These are phyloP conservation scores for Melinaea menophilus DNA, from an alignment of 2,888 invertebrate genomes.

Conservation along the genomic window DNA sequence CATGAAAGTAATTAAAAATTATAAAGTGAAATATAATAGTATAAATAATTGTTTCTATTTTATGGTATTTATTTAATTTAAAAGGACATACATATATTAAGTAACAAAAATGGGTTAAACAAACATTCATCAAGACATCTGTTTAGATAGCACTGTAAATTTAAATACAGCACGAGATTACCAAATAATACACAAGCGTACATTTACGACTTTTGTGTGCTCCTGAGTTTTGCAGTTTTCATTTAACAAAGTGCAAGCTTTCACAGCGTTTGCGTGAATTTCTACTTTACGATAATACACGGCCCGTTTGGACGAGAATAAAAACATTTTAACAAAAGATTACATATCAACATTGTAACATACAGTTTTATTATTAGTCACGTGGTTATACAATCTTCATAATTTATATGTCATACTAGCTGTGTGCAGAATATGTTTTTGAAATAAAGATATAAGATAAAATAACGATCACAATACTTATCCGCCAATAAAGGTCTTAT, in stretches of 20 bases:
- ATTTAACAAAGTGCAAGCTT: slow-evolving; percentile 70
- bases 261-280: slow-evolving; percentile 54
- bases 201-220: slow-evolving; percentile 56
- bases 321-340: slow-evolving; percentile 40
- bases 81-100: neutral
- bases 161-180: slow-evolving; percentile 44
- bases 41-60: too few relatives aligned
- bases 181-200: slow-evolving; percentile 41
- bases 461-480: too few relatives aligned
- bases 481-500: too few relatives aligned
- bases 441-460: too few relatives aligned
- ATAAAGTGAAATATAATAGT: too few relatives aligned
- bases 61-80: neutral
- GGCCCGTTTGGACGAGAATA: slow-evolving; percentile 47
- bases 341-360: slow-evolving; percentile 26
- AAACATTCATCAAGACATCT: slow-evolving; percentile 11
- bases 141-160: slow-evolving; percentile 22
- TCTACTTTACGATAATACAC: slow-evolving; percentile 55
- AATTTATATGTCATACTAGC: too few relatives aligned
- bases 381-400: too few relatives aligned
- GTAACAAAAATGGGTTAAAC: neutral
- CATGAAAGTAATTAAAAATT: too few relatives aligned
- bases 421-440: too few relatives aligned
- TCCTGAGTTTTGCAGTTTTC: slow-evolving; percentile 60
- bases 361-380: neutral